Evolutionary conservation across 2,888 invertebrate genomes (phyloP).

Genomic region (Drosophila basisetae): DNA sequence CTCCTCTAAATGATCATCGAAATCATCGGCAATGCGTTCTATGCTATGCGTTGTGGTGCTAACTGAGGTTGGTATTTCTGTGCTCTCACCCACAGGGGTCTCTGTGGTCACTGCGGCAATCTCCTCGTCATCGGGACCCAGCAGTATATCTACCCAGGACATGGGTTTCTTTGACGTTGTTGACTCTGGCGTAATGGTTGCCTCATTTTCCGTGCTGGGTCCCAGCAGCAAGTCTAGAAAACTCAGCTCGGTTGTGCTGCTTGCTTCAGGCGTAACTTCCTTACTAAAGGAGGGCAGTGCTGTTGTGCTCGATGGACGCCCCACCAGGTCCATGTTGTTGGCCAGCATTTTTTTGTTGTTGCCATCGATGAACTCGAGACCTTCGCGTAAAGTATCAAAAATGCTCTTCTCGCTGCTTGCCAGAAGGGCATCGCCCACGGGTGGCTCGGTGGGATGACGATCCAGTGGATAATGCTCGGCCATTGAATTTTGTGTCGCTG

Average conservation of each 20-base stretch:
- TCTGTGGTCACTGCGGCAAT: slow-evolving; percentile 29
- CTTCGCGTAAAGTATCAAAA: slow-evolving; percentile 83
- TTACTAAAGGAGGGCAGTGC: slow-evolving; percentile 13
- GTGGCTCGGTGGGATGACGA: slow-evolving; percentile 68
- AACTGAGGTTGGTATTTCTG: slow-evolving; percentile 16
- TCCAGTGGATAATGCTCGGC: slow-evolving; percentile 78
- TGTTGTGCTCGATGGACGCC: slow-evolving; percentile 33
- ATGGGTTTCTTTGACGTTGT: slow-evolving; percentile 63
- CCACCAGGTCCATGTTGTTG: slow-evolving; percentile 70
- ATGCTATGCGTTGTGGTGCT: slow-evolving; percentile 46
- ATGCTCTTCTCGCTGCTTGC: slow-evolving; percentile 82
- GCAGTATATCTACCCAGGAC: slow-evolving; percentile 78
- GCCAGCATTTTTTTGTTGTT: slow-evolving; percentile 80
- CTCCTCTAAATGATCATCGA: slow-evolving; percentile 63
- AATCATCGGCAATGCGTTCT: slow-evolving; percentile 74
- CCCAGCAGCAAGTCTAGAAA: slow-evolving; percentile 81
- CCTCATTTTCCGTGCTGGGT: slow-evolving; percentile 63
- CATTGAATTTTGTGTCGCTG: slow-evolving; percentile 56
- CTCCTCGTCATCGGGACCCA: slow-evolving; percentile 79
- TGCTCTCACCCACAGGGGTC: slow-evolving; percentile 29
- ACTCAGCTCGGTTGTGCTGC: slow-evolving; percentile 73
- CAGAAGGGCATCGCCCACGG: slow-evolving; percentile 40
- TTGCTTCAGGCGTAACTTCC: slow-evolving; percentile 2
- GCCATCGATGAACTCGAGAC: slow-evolving; percentile 83
- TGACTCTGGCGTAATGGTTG: slow-evolving; percentile 38